Conservation (phyloP, 2,797 vertebrate genomes). For the Gymnoscopelus microlampas region DNA sequence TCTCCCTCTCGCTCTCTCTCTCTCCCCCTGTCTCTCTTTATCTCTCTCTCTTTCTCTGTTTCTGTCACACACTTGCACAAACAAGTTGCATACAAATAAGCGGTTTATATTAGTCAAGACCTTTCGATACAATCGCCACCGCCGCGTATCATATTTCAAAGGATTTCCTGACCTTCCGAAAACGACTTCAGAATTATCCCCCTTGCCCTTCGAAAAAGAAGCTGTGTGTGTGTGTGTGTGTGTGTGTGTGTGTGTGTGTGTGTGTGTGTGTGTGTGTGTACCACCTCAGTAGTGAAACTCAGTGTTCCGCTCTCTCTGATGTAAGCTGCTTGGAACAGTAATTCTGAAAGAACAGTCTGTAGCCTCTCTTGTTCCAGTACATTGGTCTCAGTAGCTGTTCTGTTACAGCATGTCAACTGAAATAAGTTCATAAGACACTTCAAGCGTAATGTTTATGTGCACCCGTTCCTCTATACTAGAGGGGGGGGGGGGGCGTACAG, state of each 20-base stretch:
- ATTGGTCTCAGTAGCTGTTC: slow-evolving; percentile 43
- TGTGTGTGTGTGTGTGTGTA: not conserved
- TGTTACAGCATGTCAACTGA: slow-evolving; percentile 36
- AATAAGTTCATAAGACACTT: slow-evolving; percentile 34
- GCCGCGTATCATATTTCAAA: slow-evolving; percentile 20
- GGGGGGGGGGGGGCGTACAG: too few species aligned
- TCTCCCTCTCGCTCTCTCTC: not conserved
- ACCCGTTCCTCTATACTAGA: not conserved
- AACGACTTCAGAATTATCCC: slow-evolving; percentile 9
- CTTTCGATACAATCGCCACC: slow-evolving; percentile 14
- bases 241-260: slow-evolving; percentile 4
- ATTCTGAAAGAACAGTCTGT: slow-evolving; percentile 45
- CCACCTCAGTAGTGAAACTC: not conserved
- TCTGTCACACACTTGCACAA: not conserved
- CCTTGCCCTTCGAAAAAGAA: slow-evolving; percentile 28
- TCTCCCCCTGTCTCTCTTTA: not conserved
- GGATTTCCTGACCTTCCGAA: slow-evolving; percentile 10
- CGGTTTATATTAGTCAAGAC: not conserved
- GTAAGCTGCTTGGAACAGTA: slow-evolving; percentile 26
- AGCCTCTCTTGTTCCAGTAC: slow-evolving; percentile 40
- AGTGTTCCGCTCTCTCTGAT: slow-evolving; percentile 13
- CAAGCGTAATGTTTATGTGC: not conserved
- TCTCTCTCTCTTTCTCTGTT: not conserved
- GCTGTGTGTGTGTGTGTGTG: slow-evolving; percentile 15
- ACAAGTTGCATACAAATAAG: not conserved